Percentiles rank a stretch among this genome's conserved stretches.
These are phyloP conservation scores for Glaucopsyche alexis DNA, from an alignment of 2,888 invertebrate species.

Conservation along the genomic window DNA sequence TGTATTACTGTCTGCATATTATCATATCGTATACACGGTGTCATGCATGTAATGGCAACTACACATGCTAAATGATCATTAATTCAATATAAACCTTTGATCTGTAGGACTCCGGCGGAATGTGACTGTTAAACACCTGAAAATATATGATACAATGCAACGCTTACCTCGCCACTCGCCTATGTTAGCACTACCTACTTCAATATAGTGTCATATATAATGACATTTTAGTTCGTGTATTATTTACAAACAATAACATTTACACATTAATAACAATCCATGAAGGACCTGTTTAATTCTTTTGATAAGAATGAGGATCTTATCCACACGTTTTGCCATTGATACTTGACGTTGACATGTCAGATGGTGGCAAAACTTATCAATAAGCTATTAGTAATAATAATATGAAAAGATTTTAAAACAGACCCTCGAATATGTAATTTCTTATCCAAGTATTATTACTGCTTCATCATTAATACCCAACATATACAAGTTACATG, in stretches of 20 bases:
- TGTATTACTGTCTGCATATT: not conserved
- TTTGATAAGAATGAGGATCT: not conserved
- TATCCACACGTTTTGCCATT: not conserved
- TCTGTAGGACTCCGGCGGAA: conserved; percentile 95
- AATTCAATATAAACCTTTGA: conserved; percentile 90
- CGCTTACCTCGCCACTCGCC: conserved; percentile 44
- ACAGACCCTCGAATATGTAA: not conserved
- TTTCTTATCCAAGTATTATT: not conserved
- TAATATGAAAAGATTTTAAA: not conserved
- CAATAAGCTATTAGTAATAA: not conserved
- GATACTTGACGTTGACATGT: too few species aligned
- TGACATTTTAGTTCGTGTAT: not conserved
- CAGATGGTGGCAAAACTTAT: too few species aligned
- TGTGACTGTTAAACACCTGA: conserved; percentile 97
- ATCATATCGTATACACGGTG: conserved; percentile 41
- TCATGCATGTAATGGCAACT: conserved; percentile 67
- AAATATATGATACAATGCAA: conserved; percentile 80
- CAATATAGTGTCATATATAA: not conserved
- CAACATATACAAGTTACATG: not conserved
- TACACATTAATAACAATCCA: not conserved
- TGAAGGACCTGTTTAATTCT: not conserved
- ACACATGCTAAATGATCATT: conserved; percentile 74
- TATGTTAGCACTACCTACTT: not conserved
- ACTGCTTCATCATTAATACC: not conserved
- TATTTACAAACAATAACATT: conserved; percentile 15